Evolutionary conservation across 2,888 invertebrate genomes (phyloP).

Genomic region (Latrodectus hesperus): DNA sequence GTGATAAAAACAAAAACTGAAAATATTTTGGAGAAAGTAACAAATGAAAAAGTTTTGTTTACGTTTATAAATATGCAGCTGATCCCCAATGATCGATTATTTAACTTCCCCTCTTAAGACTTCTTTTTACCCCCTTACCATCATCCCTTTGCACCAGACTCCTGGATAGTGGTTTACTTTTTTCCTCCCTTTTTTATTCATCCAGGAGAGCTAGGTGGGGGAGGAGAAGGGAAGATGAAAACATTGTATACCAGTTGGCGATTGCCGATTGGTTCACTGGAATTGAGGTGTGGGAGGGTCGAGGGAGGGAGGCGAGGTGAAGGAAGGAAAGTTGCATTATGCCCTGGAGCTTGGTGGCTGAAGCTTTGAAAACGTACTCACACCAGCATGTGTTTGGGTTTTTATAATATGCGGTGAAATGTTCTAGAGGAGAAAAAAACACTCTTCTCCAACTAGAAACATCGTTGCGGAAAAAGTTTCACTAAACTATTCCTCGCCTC

Average conservation of each 20-base stretch:
- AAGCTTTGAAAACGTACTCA: conserved; percentile 13
- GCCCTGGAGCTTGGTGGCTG: conserved; percentile 3
- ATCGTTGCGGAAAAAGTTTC: conserved; percentile 36
- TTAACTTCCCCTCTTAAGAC: conserved; percentile 25
- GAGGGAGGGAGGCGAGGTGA: neutral
- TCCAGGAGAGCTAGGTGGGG: neutral
- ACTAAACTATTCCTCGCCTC: neutral
- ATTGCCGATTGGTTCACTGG: conserved; percentile 46
- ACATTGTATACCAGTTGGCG: conserved; percentile 62
- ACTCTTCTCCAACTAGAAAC: conserved; percentile 5
- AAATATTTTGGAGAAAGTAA: neutral
- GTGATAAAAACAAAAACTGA: neutral
- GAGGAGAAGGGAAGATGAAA: conserved; percentile 35
- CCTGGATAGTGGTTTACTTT: conserved; percentile 2
- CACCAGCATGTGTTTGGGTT: conserved; percentile 14
- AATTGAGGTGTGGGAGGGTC: conserved; percentile 17
- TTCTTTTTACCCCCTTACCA: conserved; percentile 3
- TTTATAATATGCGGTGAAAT: conserved; percentile 4
- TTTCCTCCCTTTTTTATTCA: conserved; percentile 1
- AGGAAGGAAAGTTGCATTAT: conserved; percentile 7
- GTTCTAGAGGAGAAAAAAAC: conserved; percentile 6
- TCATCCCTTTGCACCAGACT: neutral
- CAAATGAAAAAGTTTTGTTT: conserved; percentile 15
- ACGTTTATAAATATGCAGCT: conserved; percentile 20
- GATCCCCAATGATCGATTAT: conserved; percentile 51